Evolutionary conservation across 1,140 invertebrate genomes (phyloP).

Genomic region (Aphelenchoides fujianensis): DNA sequence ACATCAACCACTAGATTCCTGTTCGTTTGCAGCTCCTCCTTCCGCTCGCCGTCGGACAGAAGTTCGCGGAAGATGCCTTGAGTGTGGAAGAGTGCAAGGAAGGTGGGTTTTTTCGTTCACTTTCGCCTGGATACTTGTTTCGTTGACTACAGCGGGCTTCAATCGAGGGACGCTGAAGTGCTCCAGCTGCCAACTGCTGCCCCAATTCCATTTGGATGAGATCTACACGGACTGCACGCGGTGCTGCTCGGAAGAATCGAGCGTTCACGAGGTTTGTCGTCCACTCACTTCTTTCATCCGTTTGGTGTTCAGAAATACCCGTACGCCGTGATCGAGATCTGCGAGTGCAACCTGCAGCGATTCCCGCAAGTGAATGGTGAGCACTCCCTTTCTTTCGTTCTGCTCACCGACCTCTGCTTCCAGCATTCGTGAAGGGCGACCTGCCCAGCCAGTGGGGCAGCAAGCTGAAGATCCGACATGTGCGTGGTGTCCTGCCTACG

Average conservation of each 20-base stretch:
- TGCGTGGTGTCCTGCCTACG: constrained; percentile 54
- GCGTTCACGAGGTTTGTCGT: constrained; percentile 50
- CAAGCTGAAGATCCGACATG: constrained; percentile 52
- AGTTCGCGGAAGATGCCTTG: constrained; percentile 39
- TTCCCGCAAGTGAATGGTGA: constrained; percentile 59
- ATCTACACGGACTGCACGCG: constrained; percentile 49
- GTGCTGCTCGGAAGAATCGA: constrained; percentile 51
- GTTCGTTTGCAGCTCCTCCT: not conserved
- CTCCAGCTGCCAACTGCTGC: constrained; percentile 46
- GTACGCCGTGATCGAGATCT: constrained; percentile 53
- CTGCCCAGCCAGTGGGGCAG: constrained; percentile 57
- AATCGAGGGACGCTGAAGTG: constrained; percentile 52
- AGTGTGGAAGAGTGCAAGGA: constrained; percentile 45
- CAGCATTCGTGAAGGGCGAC: constrained; percentile 56
- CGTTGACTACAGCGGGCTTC: constrained; percentile 44
- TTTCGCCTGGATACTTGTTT: not conserved
- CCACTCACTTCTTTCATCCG: not conserved
- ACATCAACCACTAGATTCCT: too few species aligned
- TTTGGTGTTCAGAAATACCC: constrained; percentile 52
- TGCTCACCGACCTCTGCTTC: constrained; percentile 23
- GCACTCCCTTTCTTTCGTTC: constrained; percentile 10
- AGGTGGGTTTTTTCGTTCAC: not conserved
- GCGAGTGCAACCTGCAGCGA: constrained; percentile 58
- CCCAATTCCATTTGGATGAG: constrained; percentile 50
- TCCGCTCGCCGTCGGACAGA: constrained; percentile 6